phyloP scores from a whole-genome alignment of 2,113 vertebrate genomes.

The Turnix velox region DNA sequence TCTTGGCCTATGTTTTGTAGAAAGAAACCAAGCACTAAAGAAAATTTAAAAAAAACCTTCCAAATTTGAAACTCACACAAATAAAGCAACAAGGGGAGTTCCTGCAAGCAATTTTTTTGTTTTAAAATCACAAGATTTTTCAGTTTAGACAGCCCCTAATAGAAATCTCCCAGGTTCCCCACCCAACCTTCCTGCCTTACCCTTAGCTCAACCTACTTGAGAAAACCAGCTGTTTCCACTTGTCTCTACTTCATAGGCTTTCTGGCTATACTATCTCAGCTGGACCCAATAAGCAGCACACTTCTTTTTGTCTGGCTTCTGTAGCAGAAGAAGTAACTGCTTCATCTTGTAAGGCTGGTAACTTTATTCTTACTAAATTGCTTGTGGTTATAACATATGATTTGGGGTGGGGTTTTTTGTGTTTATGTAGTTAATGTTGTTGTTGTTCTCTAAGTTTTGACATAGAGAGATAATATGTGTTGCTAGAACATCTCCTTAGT shows the following conservation, averaged over 20 bases:
- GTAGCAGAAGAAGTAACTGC: neutral
- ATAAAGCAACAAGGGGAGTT: neutral
- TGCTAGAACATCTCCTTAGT: neutral
- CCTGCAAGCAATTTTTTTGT: neutral
- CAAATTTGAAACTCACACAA: neutral
- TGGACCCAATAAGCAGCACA: neutral
- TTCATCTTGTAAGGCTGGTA: fast-evolving
- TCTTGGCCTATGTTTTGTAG: neutral
- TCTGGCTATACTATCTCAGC: neutral
- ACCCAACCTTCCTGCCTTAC: neutral
- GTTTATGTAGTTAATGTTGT: neutral
- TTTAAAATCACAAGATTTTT: neutral
- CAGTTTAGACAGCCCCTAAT: neutral
- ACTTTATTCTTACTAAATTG: neutral
- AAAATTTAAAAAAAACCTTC: neutral
- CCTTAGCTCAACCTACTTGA: neutral
- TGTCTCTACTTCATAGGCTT: neutral
- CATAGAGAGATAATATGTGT: fast-evolving
- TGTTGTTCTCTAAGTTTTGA: neutral
- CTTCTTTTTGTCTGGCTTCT: neutral
- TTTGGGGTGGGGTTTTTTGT: neutral
- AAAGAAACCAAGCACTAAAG: neutral
- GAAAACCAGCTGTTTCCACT: neutral
- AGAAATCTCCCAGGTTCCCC: neutral
- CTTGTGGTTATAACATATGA: too few relatives aligned